Evolutionary conservation across 2,797 vertebrate genomes (phyloP), one percentile per base, ranked within the genome.

Genomic region (Sebastes wilsoni): DNA sequence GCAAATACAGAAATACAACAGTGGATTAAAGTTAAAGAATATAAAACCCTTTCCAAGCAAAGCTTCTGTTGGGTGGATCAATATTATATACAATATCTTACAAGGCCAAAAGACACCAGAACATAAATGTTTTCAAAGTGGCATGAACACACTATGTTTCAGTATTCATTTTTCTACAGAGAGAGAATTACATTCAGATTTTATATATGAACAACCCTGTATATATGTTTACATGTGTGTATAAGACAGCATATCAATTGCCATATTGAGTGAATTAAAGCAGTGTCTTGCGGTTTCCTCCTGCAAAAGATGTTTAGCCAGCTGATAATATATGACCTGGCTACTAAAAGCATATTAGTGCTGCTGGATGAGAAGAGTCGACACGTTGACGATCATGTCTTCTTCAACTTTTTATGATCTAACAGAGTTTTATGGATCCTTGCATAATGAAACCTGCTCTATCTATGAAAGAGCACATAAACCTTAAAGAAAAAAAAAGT

Each of bases 51-150:
- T 46, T 0, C 0, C 42, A 54, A 54, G 49, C 2, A 0, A n/a
- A 54, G 20, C 61, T 64, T 64, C 34, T 64, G 34, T 38, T 25
- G 9, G 66, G 46, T 27, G 20, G 27, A 87, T 80, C 55, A 27
- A 62, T 79, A 73, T 58, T 75, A 79, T 84, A 36, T 77, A 88
- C 83, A 87, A 22, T 66, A 87, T 79, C 20, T 75, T 75, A 88
- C 58, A 83, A 75, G 34, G 23, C 32, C 46, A 13, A 56, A 28
- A 68, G 11, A 69, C 46, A 55, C 25, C 30, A 72, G 9, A 60
- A 36, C 42, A 54, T 46, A 4, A 11, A 25, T 1, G 25, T 55
- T 32, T 66, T 14, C 6, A 25, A 66, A 68, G 4, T 56, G 22
- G 27, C 30, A 55, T 30, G 11, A 46, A 59, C 14, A 34, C 27